Percentiles rank a stretch among this genome's conserved stretches.
Evolutionary conservation across 2,113 vertebrate species (phyloP).

Genomic region (Eptesicus fuscus): DNA sequence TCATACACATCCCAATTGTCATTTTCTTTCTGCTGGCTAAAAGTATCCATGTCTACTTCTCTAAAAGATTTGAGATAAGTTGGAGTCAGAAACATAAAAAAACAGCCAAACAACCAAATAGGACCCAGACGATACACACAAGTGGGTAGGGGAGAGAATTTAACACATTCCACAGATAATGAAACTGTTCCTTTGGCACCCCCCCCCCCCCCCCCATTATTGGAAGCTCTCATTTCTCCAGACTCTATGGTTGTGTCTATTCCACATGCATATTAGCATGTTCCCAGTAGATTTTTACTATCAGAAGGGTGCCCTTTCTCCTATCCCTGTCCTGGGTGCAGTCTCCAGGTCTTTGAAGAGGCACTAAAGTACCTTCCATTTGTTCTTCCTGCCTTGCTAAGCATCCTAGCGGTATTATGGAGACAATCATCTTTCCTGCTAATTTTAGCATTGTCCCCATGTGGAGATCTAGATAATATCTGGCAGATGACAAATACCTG

Average conservation of each 20-base stretch:
- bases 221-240: neutral
- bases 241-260: neutral
- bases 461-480: slow-evolving; percentile 32
- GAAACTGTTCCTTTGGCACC: neutral
- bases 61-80: neutral
- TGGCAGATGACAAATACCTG: neutral
- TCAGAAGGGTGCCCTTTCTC: neutral
- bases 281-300: neutral
- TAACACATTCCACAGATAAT: neutral
- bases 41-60: neutral
- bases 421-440: slow-evolving; percentile 30
- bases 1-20: neutral
- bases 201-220: neutral
- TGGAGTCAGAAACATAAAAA: neutral
- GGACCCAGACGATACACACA: neutral
- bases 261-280: neutral
- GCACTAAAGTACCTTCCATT: neutral
- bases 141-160: neutral
- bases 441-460: slow-evolving; percentile 1
- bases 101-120: neutral
- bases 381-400: slow-evolving; percentile 13
- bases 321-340: neutral
- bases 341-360: neutral
- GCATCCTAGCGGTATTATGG: fast-evolving
- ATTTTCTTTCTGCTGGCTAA: neutral